Evolutionary conservation across 2,113 vertebrate species (phyloP).

Genomic region (Pongo abelii): DNA sequence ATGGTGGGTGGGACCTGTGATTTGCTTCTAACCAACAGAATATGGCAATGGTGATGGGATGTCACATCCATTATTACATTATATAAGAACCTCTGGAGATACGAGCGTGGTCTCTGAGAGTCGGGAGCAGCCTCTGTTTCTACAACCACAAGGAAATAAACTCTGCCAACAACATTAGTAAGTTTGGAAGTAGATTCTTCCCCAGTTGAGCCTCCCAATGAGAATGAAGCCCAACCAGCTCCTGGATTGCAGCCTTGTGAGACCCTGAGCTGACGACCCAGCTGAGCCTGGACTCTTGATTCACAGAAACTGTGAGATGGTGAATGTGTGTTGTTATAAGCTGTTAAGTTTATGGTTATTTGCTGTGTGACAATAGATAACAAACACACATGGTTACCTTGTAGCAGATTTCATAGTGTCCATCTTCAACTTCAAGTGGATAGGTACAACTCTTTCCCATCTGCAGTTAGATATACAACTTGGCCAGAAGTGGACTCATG

Average conservation of each 20-base stretch:
- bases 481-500: no score
- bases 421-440: not conserved
- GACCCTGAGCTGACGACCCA: not conserved
- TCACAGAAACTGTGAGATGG: not conserved
- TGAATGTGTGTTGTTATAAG: not conserved
- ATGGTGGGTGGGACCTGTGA: no score
- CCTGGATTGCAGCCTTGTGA: not conserved
- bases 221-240: not conserved
- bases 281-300: not conserved
- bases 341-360: not conserved
- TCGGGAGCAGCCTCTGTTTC: not conserved
- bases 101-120: not conserved
- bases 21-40: not conserved
- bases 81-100: no score
- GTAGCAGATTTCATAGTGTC: not conserved
- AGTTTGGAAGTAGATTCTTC: not conserved
- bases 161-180: not conserved
- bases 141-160: not conserved
- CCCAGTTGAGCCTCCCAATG: not conserved
- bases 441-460: not conserved
- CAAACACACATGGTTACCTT: not conserved
- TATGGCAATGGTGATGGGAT: not conserved
- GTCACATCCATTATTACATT: not conserved
- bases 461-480: not conserved
- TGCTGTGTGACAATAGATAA: not conserved